Conservation (phyloP, 2,888 invertebrate genomes). For the Phengaris alcon region DNA sequence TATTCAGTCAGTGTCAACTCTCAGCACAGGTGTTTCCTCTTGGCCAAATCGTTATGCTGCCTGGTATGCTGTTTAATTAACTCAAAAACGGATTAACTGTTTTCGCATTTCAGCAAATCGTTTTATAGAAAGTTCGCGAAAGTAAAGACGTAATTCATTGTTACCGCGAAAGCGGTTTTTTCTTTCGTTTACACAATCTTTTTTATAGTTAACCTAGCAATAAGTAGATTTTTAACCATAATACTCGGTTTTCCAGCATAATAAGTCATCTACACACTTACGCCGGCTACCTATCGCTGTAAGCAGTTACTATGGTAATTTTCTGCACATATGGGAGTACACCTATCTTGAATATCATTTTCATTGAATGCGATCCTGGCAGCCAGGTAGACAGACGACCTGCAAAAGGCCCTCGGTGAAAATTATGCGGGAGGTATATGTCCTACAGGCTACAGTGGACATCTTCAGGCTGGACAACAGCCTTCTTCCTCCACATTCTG, state of each 20-base stretch:
- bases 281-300: too few species aligned
- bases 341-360: too few species aligned
- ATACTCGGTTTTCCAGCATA: too few species aligned
- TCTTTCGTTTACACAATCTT: constrained; percentile 14
- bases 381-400: too few species aligned
- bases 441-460: background rate
- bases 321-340: too few species aligned
- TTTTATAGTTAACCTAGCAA: background rate
- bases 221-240: background rate
- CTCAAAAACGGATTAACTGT: constrained; percentile 11
- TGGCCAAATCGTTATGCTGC: background rate
- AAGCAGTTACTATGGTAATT: too few species aligned
- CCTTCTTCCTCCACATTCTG: background rate
- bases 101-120: constrained; percentile 24
- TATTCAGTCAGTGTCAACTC: background rate
- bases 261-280: too few species aligned
- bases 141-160: constrained; percentile 32
- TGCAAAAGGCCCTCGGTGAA: too few species aligned
- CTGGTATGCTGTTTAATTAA: constrained; percentile 14
- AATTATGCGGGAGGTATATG: too few species aligned
- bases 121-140: constrained; percentile 42
- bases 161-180: constrained; percentile 35
- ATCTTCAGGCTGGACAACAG: background rate
- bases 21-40: background rate
- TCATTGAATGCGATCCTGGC: too few species aligned